Percentiles rank a stretch among this genome's conserved stretches.
Conservation (phyloP, 2,888 invertebrate genomes). For the Andrena hattorfiana region DNA sequence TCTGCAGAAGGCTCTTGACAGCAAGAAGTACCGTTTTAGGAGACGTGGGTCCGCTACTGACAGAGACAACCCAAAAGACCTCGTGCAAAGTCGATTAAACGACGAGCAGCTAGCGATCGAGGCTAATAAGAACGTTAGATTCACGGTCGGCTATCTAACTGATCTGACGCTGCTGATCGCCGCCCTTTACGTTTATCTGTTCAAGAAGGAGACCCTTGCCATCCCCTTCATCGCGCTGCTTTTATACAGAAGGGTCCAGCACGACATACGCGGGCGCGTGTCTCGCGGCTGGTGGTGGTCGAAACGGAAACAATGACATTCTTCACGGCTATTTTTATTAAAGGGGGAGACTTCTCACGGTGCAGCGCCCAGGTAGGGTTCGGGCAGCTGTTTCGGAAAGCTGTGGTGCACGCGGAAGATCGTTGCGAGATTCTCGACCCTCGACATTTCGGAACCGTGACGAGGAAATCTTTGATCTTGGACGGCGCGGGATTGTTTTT, state of each 20-base stretch:
- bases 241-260: conserved; percentile 91
- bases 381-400: not conserved
- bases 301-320: conserved; percentile 58
- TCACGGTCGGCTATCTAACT: conserved; percentile 90
- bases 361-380: not conserved
- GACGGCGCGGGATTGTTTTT: not conserved
- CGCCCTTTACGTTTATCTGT: conserved; percentile 93
- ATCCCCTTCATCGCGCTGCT: conserved; percentile 91
- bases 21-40: conserved; percentile 67
- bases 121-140: conserved; percentile 89
- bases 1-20: conserved; percentile 74
- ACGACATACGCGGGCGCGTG: conserved; percentile 86
- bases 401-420: not conserved
- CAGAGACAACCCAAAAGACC: conserved; percentile 43
- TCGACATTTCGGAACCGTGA: not conserved
- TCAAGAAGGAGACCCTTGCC: conserved; percentile 92
- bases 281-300: conserved; percentile 74
- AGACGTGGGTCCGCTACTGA: conserved; percentile 60
- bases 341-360: not conserved
- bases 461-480: not conserved
- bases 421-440: conserved; percentile 1
- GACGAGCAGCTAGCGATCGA: conserved; percentile 87
- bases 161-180: conserved; percentile 91
- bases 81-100: conserved; percentile 45
- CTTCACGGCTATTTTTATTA: not conserved